Evolutionary conservation across 2,113 vertebrate genomes (phyloP), one percentile per base, ranked within the genome.

Genomic region (Anarrhichthys ocellatus): DNA sequence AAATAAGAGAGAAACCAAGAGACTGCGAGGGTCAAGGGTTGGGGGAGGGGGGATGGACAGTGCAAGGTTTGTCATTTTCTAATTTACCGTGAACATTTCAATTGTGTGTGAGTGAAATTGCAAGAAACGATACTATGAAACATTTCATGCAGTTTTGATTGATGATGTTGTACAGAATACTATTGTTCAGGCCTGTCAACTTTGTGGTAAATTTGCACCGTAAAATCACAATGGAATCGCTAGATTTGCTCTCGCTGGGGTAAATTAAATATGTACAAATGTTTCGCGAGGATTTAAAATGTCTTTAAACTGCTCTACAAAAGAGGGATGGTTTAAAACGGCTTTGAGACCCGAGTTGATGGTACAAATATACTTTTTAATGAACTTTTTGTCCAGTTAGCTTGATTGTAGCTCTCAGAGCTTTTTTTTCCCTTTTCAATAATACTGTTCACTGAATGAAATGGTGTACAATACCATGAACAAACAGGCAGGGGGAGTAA

Each of bases 1-100:
- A 70, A 87, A 81, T 75, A 17, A 59, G 61, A 76, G 74, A 62
- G 44, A 78, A 65, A 84, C 36, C 40, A 71, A 48, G 71, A 73
- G 17, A 63, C 72, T 9, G 62, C 32, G 65, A 77, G 79, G 80
- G 48, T 79, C 76, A 76, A 74, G 62, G 52, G 17, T 56, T n/a
- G 38, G 61, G 78, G 74, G 56, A 24, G 59, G 75, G 66, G 76
- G 63, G 54, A 40, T 24, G 32, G 68, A 83, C 32, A 34, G 56
- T 32, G 34, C 27, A 74, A 34, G 22, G 27, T 84, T 71, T 54
- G 73, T 64, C 38, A 50, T 66, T 74, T 74, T 67, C 27, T 42
- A 34, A 34, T 34, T 34, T 34, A 34, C 34, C 34, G 34, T 34
- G 34, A 34, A 34, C 34, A 5, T 5, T 34, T 34, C 34, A 34